These are phyloP conservation scores for Lichenostomus cassidix DNA, from an alignment of 2,113 vertebrate species.

Conservation along the genomic window DNA sequence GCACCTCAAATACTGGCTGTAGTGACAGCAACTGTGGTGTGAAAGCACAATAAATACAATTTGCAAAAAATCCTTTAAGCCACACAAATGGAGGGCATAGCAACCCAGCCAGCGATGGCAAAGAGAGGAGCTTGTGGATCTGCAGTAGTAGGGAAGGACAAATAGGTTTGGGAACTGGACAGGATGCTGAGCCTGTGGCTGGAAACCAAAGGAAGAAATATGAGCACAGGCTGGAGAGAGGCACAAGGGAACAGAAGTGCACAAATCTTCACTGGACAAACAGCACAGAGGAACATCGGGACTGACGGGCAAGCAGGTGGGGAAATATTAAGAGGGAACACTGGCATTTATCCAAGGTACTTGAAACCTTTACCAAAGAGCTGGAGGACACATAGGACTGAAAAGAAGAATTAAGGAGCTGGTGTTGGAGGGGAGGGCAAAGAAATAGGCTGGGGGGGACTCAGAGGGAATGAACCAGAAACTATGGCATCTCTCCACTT, in stretches of 20 bases:
- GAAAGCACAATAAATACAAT: not conserved
- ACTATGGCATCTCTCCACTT: not conserved
- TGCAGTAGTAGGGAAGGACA: not conserved
- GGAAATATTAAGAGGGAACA: not conserved
- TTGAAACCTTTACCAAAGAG: not conserved
- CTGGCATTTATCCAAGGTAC: not conserved
- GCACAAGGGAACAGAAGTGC: not conserved
- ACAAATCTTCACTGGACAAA: not conserved
- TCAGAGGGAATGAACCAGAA: not conserved
- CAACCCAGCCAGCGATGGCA: not conserved
- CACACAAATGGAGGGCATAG: not conserved
- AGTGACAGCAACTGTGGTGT: not conserved
- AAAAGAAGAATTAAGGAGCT: not conserved
- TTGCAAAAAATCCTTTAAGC: not conserved
- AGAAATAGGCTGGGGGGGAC: not conserved
- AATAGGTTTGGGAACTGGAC: not conserved
- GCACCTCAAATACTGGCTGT: not conserved
- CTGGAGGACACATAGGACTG: not conserved
- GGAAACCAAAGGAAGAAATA: not conserved
- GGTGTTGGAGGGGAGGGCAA: not conserved
- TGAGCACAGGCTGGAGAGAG: rapidly evolving
- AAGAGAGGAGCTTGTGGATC: not conserved
- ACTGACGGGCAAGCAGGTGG: not conserved
- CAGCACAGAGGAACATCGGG: not conserved
- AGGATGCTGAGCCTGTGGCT: not conserved